Conservation (phyloP, 2,797 vertebrate genomes). For the Syngnathus acus region DNA sequence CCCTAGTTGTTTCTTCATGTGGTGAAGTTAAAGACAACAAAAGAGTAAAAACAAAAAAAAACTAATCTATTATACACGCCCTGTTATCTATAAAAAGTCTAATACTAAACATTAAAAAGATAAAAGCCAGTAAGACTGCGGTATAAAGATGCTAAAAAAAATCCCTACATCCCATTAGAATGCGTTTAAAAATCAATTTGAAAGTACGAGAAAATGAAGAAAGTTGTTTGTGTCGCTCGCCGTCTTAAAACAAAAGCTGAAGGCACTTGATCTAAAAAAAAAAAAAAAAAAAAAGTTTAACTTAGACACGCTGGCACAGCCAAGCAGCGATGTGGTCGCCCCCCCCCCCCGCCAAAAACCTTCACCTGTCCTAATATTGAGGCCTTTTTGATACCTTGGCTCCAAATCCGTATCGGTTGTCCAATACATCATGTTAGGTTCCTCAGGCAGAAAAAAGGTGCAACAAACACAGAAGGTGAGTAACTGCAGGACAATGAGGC, state of each 20-base stretch:
- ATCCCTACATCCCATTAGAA: slow-evolving; percentile 73
- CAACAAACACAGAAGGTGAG: slow-evolving; percentile 39
- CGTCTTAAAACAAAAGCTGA: slow-evolving; percentile 62
- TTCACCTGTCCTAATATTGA: slow-evolving; percentile 21
- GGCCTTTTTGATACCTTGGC: slow-evolving; percentile 54
- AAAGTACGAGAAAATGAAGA: slow-evolving; percentile 24
- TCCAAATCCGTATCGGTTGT: slow-evolving; percentile 75
- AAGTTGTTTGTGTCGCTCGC: slow-evolving; percentile 54
- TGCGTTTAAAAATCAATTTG: slow-evolving; percentile 68
- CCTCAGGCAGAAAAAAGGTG: slow-evolving; percentile 58
- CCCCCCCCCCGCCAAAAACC: slow-evolving; percentile 35
- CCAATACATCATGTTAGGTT: slow-evolving; percentile 82
- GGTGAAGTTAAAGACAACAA: slow-evolving; percentile 9
- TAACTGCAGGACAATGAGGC: slow-evolving; percentile 6
- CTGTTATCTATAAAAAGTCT: slow-evolving; percentile 39
- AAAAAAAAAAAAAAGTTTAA: slow-evolving; percentile 48
- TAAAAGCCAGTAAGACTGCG: slow-evolving; percentile 75
- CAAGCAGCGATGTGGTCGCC: slow-evolving; percentile 67
- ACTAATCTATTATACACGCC: slow-evolving; percentile 60
- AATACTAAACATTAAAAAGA: slow-evolving; percentile 51
- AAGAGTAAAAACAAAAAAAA: slow-evolving; percentile 43
- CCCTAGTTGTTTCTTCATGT: slow-evolving; percentile 19
- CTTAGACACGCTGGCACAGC: slow-evolving; percentile 76
- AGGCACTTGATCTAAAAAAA: slow-evolving; percentile 72
- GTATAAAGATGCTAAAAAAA: slow-evolving; percentile 70